Percentiles rank a stretch among this genome's conserved stretches.
Evolutionary conservation across 1,140 invertebrate species (phyloP).

Genomic region (Rhyacophila brunnea): DNA sequence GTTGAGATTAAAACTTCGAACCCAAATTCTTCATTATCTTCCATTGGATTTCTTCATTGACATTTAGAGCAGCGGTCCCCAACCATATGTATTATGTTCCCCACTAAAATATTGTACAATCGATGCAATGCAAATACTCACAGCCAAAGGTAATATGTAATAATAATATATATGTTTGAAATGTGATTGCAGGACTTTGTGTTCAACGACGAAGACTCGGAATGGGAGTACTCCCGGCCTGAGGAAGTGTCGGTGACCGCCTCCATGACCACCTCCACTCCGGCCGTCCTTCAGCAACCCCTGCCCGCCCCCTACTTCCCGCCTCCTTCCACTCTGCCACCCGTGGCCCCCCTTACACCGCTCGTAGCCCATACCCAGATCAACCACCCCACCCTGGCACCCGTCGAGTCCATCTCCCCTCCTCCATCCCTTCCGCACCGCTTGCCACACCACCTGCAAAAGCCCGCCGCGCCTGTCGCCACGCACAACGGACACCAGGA

Average conservation of each 20-base stretch:
- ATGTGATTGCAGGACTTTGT: constrained; percentile 66
- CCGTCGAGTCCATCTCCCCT: constrained; percentile 47
- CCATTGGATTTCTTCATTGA: too few species aligned
- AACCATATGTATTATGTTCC: too few species aligned
- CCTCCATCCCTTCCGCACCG: constrained; percentile 39
- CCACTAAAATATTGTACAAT: too few species aligned
- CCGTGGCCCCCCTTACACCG: constrained; percentile 29
- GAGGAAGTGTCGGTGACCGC: constrained; percentile 46
- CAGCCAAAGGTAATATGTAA: too few species aligned
- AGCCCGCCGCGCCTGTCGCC: constrained; percentile 45
- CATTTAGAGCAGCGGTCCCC: too few species aligned
- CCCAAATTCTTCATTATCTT: too few species aligned
- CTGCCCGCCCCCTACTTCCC: constrained; percentile 35
- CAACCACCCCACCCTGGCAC: constrained; percentile 38
- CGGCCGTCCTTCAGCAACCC: constrained; percentile 38
- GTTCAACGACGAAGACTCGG: constrained; percentile 73
- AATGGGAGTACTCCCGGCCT: constrained; percentile 48
- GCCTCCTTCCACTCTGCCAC: constrained; percentile 25
- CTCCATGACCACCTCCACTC: constrained; percentile 37
- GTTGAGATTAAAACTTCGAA: too few species aligned
- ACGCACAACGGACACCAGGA: constrained; percentile 43
- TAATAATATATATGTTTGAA: too few species aligned
- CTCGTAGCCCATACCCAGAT: constrained; percentile 36
- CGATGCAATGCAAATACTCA: too few species aligned
- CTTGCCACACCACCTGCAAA: constrained; percentile 32